A percentile compares a stretch with the other conserved stretches of the same genome.
Evolutionary conservation across 2,113 vertebrate genomes (phyloP).

Genomic region (Syrmaticus mikado): DNA sequence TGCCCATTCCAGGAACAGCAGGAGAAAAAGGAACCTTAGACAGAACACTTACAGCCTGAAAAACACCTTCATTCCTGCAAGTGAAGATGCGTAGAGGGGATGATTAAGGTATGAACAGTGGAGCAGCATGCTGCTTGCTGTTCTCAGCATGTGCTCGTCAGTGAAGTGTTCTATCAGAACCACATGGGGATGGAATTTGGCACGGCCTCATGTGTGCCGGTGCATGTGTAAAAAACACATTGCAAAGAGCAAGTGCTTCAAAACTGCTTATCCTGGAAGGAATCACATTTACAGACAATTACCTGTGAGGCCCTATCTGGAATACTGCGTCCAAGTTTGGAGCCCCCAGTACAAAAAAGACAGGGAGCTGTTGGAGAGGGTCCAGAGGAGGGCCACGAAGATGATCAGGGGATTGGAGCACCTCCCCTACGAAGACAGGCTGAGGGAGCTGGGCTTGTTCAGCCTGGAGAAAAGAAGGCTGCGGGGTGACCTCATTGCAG

Average conservation of each 20-base stretch:
- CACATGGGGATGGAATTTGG: fast-evolving
- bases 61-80: not conserved
- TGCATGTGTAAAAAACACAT: not conserved
- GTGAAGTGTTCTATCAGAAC: not conserved
- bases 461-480: no score
- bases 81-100: not conserved
- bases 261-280: not conserved
- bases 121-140: not conserved
- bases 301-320: no score
- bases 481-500: no score
- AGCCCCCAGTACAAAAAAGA: no score
- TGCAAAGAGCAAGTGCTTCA: not conserved
- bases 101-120: not conserved
- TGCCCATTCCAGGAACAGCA: not conserved
- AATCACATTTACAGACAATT: not conserved
- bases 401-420: no score
- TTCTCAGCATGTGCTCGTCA: not conserved
- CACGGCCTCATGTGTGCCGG: fast-evolving
- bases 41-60: not conserved
- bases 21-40: not conserved
- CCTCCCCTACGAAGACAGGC: no score
- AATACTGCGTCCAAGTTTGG: no score
- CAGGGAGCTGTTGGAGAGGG: no score
- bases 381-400: no score
- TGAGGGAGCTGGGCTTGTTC: no score